phyloP scores from a whole-genome alignment of 2,888 invertebrate genomes.

The Apamea crenata region DNA sequence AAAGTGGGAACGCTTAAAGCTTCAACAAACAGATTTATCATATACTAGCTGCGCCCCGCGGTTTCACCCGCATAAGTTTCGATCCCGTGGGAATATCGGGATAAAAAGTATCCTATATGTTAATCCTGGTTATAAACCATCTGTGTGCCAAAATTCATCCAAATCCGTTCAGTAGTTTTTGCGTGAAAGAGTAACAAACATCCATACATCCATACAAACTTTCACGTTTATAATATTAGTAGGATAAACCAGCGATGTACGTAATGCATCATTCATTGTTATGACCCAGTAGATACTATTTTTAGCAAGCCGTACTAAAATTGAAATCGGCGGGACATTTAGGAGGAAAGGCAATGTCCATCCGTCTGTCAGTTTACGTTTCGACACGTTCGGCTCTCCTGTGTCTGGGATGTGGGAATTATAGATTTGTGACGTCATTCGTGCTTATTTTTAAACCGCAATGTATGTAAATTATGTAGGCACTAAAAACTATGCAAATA shows the following conservation, averaged over 20 bases:
- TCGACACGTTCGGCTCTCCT: conserved; percentile 12
- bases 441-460: neutral
- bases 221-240: no score
- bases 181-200: no score
- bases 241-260: neutral
- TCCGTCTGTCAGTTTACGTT: conserved; percentile 44
- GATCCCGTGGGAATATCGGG: no score
- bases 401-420: neutral
- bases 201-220: no score
- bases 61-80: no score
- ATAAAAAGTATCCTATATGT: no score
- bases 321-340: conserved; percentile 10
- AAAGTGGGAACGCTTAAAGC: neutral
- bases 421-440: neutral
- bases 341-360: conserved; percentile 24
- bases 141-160: no score
- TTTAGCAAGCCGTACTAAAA: conserved; percentile 28
- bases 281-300: neutral
- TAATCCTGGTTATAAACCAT: no score
- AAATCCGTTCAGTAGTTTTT: no score
- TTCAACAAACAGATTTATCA: neutral
- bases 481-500: no score
- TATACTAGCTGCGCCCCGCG: no score
- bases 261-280: neutral
- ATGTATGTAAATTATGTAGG: no score